These are phyloP conservation scores for Otus sunia DNA, from an alignment of 2,113 vertebrate species.

Conservation along the genomic window DNA sequence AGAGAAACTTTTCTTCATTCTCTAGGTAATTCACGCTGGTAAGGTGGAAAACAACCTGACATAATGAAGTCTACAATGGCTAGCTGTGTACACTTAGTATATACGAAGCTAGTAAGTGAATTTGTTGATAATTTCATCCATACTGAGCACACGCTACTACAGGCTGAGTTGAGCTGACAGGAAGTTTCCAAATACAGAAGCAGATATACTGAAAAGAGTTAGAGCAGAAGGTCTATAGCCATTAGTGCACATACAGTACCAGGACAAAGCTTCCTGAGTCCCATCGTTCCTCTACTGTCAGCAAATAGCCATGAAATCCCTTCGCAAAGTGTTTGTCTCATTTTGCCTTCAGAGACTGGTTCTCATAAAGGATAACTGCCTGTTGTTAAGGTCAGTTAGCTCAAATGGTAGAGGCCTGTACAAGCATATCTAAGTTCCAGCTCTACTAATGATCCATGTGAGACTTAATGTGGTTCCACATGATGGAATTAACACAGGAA, in stretches of 20 bases:
- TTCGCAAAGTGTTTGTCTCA: neutral
- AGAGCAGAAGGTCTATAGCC: neutral
- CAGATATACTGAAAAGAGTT: neutral
- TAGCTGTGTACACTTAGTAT: neutral
- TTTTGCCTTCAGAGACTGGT: neutral
- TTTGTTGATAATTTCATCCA: neutral
- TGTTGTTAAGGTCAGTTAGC: neutral
- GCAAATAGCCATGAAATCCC: neutral
- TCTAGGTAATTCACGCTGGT: neutral
- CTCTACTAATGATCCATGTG: neutral
- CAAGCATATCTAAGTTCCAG: neutral
- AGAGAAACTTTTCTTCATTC: neutral
- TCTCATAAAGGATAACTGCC: neutral
- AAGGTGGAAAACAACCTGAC: neutral
- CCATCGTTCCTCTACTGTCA: neutral
- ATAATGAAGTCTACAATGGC: neutral
- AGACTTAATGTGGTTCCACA: neutral
- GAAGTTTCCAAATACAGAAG: neutral
- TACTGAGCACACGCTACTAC: neutral
- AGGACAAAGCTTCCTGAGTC: neutral
- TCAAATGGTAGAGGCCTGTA: neutral
- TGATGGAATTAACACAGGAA: constrained; percentile 3
- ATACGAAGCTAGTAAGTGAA: neutral
- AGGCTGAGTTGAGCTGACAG: neutral
- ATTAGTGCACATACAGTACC: neutral